Percentiles rank a stretch among this genome's conserved stretches.
Conservation (phyloP, 2,888 invertebrate species). For the Ypsolopha scabrella region DNA sequence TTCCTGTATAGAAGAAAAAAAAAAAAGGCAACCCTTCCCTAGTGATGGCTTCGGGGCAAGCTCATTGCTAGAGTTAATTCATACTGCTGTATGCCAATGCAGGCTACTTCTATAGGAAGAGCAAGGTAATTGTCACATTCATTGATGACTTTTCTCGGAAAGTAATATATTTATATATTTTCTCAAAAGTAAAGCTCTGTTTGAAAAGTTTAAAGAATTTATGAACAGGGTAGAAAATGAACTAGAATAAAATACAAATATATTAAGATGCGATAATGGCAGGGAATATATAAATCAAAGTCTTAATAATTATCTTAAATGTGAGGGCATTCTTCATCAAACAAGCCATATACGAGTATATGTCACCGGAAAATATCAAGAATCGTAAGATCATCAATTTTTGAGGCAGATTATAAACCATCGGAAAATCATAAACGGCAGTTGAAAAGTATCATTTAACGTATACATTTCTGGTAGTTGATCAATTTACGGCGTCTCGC, state of each 20-base stretch:
- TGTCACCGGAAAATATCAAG: no score
- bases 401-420: no score
- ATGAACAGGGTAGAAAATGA: not conserved
- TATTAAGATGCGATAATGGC: not conserved
- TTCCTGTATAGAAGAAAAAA: not conserved
- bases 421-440: no score
- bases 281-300: not conserved
- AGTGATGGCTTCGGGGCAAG: slow-evolving; percentile 10
- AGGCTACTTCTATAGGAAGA: slow-evolving; percentile 6
- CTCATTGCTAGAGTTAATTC: slow-evolving; percentile 9
- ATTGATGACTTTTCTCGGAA: no score
- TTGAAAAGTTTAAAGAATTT: slow-evolving; percentile 1
- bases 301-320: not conserved
- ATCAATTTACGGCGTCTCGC: no score
- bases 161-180: slow-evolving; percentile 2
- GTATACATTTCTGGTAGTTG: no score
- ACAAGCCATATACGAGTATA: no score
- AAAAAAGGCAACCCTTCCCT: slow-evolving; percentile 8
- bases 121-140: no score
- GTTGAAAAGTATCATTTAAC: no score
- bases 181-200: not conserved
- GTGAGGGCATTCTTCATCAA: not conserved
- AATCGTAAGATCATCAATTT: no score
- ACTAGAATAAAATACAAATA: not conserved
- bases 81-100: slow-evolving; percentile 12